Evolutionary conservation across 2,797 vertebrate genomes (phyloP), one percentile per base, ranked within the genome.

Genomic region (Alauda arvensis): DNA sequence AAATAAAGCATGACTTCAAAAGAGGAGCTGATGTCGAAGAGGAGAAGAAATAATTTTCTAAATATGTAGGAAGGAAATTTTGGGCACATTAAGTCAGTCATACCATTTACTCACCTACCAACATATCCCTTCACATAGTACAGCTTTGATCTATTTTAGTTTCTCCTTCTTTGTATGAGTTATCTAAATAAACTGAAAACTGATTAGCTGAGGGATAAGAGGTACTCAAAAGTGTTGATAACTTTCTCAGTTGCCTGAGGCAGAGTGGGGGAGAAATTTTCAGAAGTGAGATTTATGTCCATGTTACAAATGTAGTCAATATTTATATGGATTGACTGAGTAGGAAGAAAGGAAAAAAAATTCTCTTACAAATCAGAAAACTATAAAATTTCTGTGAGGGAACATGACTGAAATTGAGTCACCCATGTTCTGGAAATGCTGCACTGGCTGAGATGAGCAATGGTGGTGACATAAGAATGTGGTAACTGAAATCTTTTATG

Each of bases 1-100:
- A 77, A 86, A 87, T 75, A 91, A 45, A 83, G 9, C 24, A 56
- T 65, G 48, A 90, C 62, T 88, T 90, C 72, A 87, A 78, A 90
- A 87, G 67, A 49, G 56, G 62, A 75, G 25, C 0, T 52, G 37
- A 49, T 83, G 19, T 40, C 26, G 14, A 65, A 70, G 62, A 75
- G 39, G 29, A 25, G 31, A 84, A 83, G 52, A 87, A 92, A 87
- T n/a, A 82, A 48, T 62, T 83, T 91, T 85, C 23, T 85, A 79
- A 88, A 62, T 65, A 71, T 6, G 17, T 59, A 66, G 29, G 39
- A 87, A 87, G 55, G 52, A 90, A 80, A 88, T 79, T 77, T 77
- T 80, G 24, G 33, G 14, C 13, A 52, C 17, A 26, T 66, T 68
- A 76, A 69, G 23, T 49, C 43, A 31, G 39, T 72, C 15, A 83